Evolutionary conservation across 2,113 vertebrate species (phyloP), one percentile per base, ranked within the genome.

Genomic region (Potamarius usumacintae): DNA sequence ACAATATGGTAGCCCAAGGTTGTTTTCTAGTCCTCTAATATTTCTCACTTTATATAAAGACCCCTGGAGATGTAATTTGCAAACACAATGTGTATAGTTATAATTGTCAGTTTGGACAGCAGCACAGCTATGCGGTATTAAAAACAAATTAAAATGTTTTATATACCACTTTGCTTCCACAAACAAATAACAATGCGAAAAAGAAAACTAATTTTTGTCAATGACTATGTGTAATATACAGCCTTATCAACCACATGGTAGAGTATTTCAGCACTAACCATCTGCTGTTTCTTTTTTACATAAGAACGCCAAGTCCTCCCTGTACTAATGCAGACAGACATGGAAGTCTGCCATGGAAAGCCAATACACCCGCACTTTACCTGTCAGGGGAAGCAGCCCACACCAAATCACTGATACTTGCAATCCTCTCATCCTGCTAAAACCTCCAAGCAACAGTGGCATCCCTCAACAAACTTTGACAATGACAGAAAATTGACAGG

Each of bases 361-460:
- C 67, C 17, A 20, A 25, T 82, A 50, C 50, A 48, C 12, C 52
- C 48, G 69, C 42, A 20, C 57, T 71, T 87, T 92, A 90, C 90
- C 91, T 90, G 90, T 86, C 79, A 87, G 57, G 20, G 88, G 55
- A 71, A 90, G 76, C 83, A 90, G 63, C 77, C 81, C 87, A 85
- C 87, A 83, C 27, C 86, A 88, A 53, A 92, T 85, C 83, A 85
- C 30, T 78, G 25, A 62, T 87, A 89, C 79, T 55, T 57, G 76
- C 65, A 74, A 50, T 83, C 48, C 48, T 76, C 62, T 85, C 85
- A 92, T 90, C 67, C 74, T 88, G 71, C 62, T 88, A 72, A 85
- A 71, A 63, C 52, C 27, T 89, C 84, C 72, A n/a, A 83, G 76
- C 63, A 67, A 52, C 78, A 89, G 48, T 77, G 27, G 34, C 58